Evolutionary conservation across 2,888 invertebrate species (phyloP), one percentile per base, ranked within the genome.

Genomic region (Octodonta nipae): DNA sequence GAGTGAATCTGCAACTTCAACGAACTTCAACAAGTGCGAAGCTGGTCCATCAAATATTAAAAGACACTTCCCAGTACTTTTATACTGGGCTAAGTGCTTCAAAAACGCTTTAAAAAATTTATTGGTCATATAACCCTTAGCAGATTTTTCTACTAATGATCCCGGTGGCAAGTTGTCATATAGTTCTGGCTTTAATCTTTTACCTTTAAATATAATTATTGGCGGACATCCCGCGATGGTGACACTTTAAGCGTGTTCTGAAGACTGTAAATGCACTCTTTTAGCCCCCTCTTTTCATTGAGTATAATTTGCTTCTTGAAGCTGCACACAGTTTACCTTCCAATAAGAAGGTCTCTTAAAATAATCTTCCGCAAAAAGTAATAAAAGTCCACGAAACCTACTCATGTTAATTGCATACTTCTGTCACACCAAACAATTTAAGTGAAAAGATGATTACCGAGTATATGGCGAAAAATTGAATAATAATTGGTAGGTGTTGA

Each of bases 191-290:
- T 47, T 46, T 13, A 34, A 26, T 17, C 47, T 15, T 34, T 46
- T 32, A 3, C 46, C 46, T 38, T 51, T 47, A 32, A 47, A 51
- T 30, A 52, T 24, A 12, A 55, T 41, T 42, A 52, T 43, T 3
- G 49, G 51, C 7, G 47, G 53, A 36, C 50, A 53, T 5, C 35
- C 40, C 3, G 49, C 51, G 4, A 51, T 34, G 8, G 53, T 50
- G 5, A 51, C 49, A 34, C 51, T 54, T 44, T 54, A 50, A 12
- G 39, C 52, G 36, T 56, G 20, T 20, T 20, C 20, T 6, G 20
- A n/a, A 20, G 20, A 6, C 7, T 7, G 6, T 6, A 20, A n/a
- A n/a, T 20, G 20, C 7, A 20, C 20, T n/a, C 20, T 20, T 20
- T 20, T 20, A n/a, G 7, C n/a, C n/a, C 20, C 20, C n/a, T 20